Conservation (phyloP, 2,888 invertebrate genomes). For the Plemyria rubiginata region DNA sequence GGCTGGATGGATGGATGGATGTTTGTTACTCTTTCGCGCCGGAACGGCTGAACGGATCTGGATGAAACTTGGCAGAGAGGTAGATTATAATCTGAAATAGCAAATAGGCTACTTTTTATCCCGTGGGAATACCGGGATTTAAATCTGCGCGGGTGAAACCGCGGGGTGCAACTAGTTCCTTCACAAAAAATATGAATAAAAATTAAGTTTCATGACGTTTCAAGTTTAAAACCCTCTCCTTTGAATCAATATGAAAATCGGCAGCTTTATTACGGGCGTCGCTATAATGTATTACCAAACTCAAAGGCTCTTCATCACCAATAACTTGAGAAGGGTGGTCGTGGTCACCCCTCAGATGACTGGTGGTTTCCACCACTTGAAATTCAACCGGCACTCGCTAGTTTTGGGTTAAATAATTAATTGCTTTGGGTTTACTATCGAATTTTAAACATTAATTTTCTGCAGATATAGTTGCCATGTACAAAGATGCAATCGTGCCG, state of each 20-base stretch:
- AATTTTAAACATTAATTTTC: constrained; percentile 31
- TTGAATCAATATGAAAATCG: background rate
- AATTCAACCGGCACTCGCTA: constrained; percentile 56
- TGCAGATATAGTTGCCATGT: constrained; percentile 15
- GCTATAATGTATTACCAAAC: constrained; percentile 7
- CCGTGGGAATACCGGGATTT: too few relatives aligned
- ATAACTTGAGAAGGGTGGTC: constrained; percentile 25
- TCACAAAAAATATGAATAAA: too few relatives aligned
- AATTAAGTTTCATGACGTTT: too few relatives aligned
- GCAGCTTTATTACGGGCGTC: background rate
- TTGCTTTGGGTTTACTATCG: constrained; percentile 50
- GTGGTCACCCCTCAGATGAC: constrained; percentile 54
- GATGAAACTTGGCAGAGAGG: too few relatives aligned
- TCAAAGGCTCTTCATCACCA: constrained; percentile 39
- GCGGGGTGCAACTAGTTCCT: too few relatives aligned
- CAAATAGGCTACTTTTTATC: too few relatives aligned
- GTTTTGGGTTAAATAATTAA: constrained; percentile 59
- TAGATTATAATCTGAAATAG: too few relatives aligned
- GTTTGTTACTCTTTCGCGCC: too few relatives aligned
- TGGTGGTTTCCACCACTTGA: constrained; percentile 51
- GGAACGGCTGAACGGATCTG: too few relatives aligned
- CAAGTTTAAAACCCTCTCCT: background rate
- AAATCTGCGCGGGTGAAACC: too few relatives aligned
- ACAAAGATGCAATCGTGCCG: background rate
- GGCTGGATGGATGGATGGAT: too few relatives aligned